Conservation (phyloP, 2,797 vertebrate species). For the Leptodactylus fallax region DNA sequence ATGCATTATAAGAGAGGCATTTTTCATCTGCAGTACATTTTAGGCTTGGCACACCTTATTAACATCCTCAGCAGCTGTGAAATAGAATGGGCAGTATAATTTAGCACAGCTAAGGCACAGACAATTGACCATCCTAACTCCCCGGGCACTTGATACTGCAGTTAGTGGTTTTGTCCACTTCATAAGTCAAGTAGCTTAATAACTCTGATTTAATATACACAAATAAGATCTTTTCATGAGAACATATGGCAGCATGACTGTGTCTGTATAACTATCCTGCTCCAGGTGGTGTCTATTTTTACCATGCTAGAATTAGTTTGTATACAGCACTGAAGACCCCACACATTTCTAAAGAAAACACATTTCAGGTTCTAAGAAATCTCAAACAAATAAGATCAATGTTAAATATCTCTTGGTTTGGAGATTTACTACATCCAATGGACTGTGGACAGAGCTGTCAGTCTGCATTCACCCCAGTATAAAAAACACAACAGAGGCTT, state of each 20-base stretch:
- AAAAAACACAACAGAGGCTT: too few species aligned
- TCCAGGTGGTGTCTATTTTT: constrained; percentile 54
- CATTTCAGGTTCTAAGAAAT: background rate
- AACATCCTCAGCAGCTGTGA: background rate
- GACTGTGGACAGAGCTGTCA: background rate
- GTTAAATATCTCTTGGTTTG: constrained; percentile 28
- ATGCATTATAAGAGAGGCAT: background rate
- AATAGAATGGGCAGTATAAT: background rate
- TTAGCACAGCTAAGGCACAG: background rate
- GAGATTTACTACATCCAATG: background rate
- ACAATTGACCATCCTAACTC: background rate
- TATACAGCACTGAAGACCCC: constrained; percentile 41
- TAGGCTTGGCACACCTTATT: background rate
- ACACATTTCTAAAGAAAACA: constrained; percentile 51
- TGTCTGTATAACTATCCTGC: constrained; percentile 33
- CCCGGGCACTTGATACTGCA: background rate
- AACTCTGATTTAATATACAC: constrained; percentile 25
- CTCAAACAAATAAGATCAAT: constrained; percentile 35
- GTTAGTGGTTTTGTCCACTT: constrained; percentile 38
- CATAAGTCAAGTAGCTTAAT: constrained; percentile 30
- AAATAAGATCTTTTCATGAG: constrained; percentile 35
- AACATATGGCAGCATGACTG: constrained; percentile 47
- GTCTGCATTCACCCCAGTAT: too few species aligned
- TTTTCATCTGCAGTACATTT: background rate
- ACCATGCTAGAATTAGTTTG: constrained; percentile 47